Evolutionary conservation across 1,140 invertebrate species (phyloP).

Genomic region (Popillia japonica): DNA sequence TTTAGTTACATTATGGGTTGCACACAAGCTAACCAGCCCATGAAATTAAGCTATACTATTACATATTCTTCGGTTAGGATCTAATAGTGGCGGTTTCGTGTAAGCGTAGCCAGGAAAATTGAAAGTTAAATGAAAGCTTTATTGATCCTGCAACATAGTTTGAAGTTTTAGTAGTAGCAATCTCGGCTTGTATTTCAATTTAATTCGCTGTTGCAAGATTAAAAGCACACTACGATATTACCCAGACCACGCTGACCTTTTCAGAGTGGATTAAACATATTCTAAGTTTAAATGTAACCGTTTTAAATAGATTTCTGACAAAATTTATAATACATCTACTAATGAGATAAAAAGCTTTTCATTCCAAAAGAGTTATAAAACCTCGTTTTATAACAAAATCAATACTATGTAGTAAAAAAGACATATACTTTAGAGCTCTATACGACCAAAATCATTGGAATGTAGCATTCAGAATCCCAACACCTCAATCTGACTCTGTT

Average conservation of each 20-base stretch:
- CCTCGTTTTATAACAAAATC: too few relatives aligned
- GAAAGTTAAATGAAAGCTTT: slow-evolving; percentile 24
- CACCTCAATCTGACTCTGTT: too few relatives aligned
- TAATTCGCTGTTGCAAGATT: not conserved
- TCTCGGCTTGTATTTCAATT: not conserved
- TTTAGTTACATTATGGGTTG: not conserved
- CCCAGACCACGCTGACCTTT: not conserved
- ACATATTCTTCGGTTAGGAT: not conserved
- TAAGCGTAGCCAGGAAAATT: not conserved
- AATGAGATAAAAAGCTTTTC: too few relatives aligned
- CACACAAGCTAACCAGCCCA: not conserved
- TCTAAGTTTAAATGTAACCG: too few relatives aligned
- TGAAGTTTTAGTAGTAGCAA: not conserved
- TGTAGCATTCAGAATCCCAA: too few relatives aligned
- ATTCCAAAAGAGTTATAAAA: too few relatives aligned
- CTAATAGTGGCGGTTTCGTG: not conserved
- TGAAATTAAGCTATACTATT: not conserved
- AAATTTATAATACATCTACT: too few relatives aligned
- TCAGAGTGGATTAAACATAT: too few relatives aligned
- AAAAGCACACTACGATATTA: not conserved
- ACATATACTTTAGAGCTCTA: too few relatives aligned
- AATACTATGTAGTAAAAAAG: too few relatives aligned
- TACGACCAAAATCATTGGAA: too few relatives aligned
- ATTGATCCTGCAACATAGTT: slow-evolving; percentile 16
- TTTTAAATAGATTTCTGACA: too few relatives aligned